Base-by-base conservation (phyloP, 2,888 invertebrate genomes). In the Monopis laevigella region DNA sequence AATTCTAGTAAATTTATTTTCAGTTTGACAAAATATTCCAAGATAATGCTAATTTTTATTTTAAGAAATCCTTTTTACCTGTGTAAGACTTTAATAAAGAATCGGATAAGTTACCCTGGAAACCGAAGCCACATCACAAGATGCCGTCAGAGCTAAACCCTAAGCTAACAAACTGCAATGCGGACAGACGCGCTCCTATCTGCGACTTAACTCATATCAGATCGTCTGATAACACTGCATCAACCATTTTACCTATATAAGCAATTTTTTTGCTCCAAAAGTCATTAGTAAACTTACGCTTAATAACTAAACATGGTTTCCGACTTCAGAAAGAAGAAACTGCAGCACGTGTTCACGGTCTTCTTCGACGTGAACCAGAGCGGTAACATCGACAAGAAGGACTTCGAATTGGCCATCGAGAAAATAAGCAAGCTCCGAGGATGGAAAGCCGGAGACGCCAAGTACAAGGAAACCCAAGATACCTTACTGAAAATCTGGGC, bases 321-420 rank as follows among this genome's bases (percentile, higher is more conserved):
- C 49, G 92, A 92, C 54, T 94, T 93, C 75, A 89, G 93, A 65
- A 91, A 89, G 81, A 91, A 92, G 84, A 94, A 94, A 72, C 85
- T 93, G 26, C 84, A 90, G 51, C 90, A 90, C 72, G 89, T 93
- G 42, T 94, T 93, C 84, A 88, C 88, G 62, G 88, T 90, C 35
- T 93, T 93, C 77, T 93, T 93, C 56, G 95, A 95, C 82, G 89
- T 89, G 50, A 91, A 95, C 72, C 88, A 88, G 59, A 94, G 93
- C 67, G 94, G 94, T 10, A 86, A 87, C 47, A 92, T 95, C 52
- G 93, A 94, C 59, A 88, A 88, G 65, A 90, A 90, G 58, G 94
- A 95, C 66, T 93, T 95, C 56, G 92, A 93, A 57, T 71, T 91
- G 44, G 92, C 92, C 6, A 87, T 90, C 42, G 88, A 92, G 87